Percentiles rank a stretch among this genome's conserved stretches.
Conservation (phyloP, 2,797 vertebrate genomes). For the Lacerta agilis region DNA sequence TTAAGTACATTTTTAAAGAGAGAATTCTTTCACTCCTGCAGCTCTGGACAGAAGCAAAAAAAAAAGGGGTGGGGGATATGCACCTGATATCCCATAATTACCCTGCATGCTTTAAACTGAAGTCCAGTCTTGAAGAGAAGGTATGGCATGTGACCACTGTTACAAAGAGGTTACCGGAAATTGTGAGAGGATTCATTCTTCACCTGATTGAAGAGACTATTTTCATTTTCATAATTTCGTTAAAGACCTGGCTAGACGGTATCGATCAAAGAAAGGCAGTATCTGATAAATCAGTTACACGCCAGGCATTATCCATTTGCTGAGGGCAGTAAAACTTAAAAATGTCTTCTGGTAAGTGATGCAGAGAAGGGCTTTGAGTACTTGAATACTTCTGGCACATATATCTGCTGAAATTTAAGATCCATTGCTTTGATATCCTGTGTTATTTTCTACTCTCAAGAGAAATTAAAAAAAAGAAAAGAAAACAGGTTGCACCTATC, state of each 20-base stretch:
- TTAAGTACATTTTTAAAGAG: not conserved
- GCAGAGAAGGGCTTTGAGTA: not conserved
- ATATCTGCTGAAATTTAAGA: not conserved
- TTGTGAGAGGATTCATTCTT: conserved; percentile 3
- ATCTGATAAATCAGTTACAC: conserved; percentile 32
- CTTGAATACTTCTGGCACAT: not conserved
- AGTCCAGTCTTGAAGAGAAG: not conserved
- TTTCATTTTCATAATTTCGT: conserved; percentile 42
- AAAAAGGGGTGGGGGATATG: not conserved
- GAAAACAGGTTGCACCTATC: not conserved
- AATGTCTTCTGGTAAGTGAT: conserved; percentile 28
- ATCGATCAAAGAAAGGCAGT: conserved; percentile 19
- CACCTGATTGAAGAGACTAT: conserved; percentile 16
- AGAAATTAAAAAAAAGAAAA: not conserved
- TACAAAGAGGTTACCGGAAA: conserved; percentile 24
- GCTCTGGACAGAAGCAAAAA: too few species aligned
- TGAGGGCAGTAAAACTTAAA: conserved; percentile 10
- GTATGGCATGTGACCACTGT: not conserved
- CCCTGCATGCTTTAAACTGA: not conserved
- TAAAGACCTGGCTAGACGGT: conserved; percentile 31
- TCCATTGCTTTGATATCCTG: not conserved
- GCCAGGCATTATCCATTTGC: conserved; percentile 17
- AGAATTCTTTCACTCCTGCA: not conserved
- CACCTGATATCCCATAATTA: not conserved
- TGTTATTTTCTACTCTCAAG: not conserved